Percentiles rank a stretch among this genome's conserved stretches.
Conservation (phyloP, 2,888 invertebrate genomes). For the Nycteola revayana region DNA sequence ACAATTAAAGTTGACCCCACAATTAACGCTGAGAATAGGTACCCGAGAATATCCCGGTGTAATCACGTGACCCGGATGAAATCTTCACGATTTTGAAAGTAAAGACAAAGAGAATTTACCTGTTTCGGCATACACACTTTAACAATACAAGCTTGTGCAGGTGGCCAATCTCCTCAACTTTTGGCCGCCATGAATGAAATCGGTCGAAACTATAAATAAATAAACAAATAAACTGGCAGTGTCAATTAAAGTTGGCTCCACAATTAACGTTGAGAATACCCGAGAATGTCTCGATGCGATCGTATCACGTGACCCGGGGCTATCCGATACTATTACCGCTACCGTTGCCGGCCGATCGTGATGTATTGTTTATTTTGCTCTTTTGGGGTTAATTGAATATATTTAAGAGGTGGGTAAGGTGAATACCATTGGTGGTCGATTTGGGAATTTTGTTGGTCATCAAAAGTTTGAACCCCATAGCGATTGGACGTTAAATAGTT, state of each 20-base stretch:
- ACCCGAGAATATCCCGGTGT: too few relatives aligned
- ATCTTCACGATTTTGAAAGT: too few relatives aligned
- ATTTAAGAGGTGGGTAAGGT: conserved; percentile 31
- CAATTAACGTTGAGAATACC: conserved; percentile 58
- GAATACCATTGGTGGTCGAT: conserved; percentile 27
- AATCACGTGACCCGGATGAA: too few relatives aligned
- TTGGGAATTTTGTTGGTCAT: not conserved
- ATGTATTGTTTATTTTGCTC: conserved; percentile 61
- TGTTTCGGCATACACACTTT: too few relatives aligned
- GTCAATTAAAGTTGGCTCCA: conserved; percentile 63
- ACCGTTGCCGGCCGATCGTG: conserved; percentile 56
- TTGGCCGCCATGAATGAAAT: conserved; percentile 5
- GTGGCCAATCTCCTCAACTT: not conserved
- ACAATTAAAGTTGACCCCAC: too few relatives aligned
- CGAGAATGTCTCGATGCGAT: conserved; percentile 66
- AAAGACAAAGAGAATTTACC: too few relatives aligned
- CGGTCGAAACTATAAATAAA: too few relatives aligned
- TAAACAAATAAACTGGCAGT: too few relatives aligned
- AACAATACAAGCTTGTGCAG: not conserved
- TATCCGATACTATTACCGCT: conserved; percentile 68
- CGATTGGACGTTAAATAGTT: too few relatives aligned
- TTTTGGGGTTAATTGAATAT: conserved; percentile 64
- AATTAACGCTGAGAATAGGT: too few relatives aligned
- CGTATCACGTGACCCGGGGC: conserved; percentile 70
- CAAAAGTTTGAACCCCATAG: too few relatives aligned